Percentiles rank a stretch among this genome's conserved stretches.
phyloP scores from a whole-genome alignment of 2,888 invertebrate species.

The Elaeidobius kamerunicus region DNA sequence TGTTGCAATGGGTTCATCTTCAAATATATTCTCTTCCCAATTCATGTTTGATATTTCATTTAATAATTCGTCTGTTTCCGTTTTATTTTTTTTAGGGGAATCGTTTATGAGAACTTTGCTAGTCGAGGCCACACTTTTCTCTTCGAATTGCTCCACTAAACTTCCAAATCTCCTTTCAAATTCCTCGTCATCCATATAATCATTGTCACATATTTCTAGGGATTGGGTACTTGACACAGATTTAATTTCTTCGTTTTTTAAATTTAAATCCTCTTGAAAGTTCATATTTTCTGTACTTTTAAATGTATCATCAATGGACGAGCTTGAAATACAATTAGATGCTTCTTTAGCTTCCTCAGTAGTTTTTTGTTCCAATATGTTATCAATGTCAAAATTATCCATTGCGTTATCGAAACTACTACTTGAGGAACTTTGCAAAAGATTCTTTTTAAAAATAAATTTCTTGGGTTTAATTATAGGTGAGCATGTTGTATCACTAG shows the following conservation, averaged over 20 bases:
- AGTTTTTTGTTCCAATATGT: constrained; percentile 8
- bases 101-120: constrained; percentile 6
- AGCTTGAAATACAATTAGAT: not conserved
- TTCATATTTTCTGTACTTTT: not conserved
- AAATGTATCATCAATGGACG: not conserved
- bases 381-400: constrained; percentile 17
- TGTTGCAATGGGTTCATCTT: constrained; percentile 7
- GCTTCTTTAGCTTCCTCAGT: constrained; percentile 2
- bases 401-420: constrained; percentile 8
- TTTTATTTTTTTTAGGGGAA: not conserved
- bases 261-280: not conserved
- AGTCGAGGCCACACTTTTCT: not conserved
- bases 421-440: constrained; percentile 14
- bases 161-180: constrained; percentile 38
- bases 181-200: constrained; percentile 43
- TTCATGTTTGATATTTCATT: constrained; percentile 33
- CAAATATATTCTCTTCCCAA: constrained; percentile 32
- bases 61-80: constrained; percentile 19
- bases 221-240: constrained; percentile 3
- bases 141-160: constrained; percentile 12
- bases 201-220: constrained; percentile 34
- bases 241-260: not conserved
- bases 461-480: constrained; percentile 31
- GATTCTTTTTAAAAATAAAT: constrained; percentile 35
- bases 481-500: constrained; percentile 18